Percentiles rank a stretch among this genome's conserved stretches.
These are phyloP conservation scores for Amphimallon solstitiale DNA, from an alignment of 2,888 invertebrate genomes.

Conservation along the genomic window DNA sequence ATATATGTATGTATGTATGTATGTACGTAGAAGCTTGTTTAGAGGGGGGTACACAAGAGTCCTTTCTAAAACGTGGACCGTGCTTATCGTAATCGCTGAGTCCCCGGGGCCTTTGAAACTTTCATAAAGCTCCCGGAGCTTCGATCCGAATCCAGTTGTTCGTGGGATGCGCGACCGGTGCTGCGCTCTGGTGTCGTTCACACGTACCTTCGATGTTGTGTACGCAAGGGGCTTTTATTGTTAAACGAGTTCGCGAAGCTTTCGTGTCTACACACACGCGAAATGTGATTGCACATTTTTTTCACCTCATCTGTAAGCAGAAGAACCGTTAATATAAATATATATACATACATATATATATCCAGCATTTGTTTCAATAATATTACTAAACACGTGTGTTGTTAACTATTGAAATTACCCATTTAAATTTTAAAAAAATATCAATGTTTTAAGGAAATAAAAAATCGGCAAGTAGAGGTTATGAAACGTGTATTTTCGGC, in stretches of 20 bases:
- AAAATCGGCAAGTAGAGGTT: constrained; percentile 12
- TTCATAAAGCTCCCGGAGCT: constrained; percentile 47
- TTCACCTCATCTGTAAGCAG: too few relatives aligned
- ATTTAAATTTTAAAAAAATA: too few relatives aligned
- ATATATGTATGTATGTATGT: too few relatives aligned
- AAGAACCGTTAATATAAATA: too few relatives aligned
- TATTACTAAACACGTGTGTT: too few relatives aligned
- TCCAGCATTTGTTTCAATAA: too few relatives aligned
- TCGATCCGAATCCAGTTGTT: constrained; percentile 45
- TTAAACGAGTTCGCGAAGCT: background rate
- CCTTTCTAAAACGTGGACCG: constrained; percentile 39
- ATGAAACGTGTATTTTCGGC: background rate
- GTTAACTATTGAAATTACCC: too few relatives aligned
- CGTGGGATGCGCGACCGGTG: constrained; percentile 43
- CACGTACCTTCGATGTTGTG: constrained; percentile 3
- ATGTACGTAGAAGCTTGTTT: too few relatives aligned
- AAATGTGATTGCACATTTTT: too few relatives aligned
- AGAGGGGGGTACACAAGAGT: background rate
- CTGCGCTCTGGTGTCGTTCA: constrained; percentile 20
- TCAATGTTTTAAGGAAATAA: too few relatives aligned
- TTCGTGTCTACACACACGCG: too few relatives aligned
- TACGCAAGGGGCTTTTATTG: constrained; percentile 6
- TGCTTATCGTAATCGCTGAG: constrained; percentile 46
- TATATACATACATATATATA: too few relatives aligned
- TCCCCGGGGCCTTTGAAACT: constrained; percentile 47